Evolutionary conservation across 2,888 invertebrate genomes (phyloP).

Genomic region (Ferdinandea cuprea): DNA sequence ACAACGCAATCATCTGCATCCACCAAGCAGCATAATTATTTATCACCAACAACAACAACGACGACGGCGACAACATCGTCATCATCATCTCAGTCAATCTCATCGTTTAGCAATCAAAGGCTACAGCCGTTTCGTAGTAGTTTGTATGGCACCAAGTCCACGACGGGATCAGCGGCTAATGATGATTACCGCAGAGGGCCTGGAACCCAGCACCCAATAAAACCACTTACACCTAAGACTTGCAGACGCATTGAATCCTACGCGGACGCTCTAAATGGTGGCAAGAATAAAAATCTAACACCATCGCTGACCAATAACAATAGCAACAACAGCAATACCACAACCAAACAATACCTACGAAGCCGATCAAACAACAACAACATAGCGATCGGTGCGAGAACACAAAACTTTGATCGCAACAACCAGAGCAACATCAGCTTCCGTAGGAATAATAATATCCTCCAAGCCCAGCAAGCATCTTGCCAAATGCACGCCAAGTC

Average conservation of each 20-base stretch:
- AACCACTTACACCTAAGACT: conserved; percentile 82
- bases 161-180: conserved; percentile 57
- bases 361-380: conserved; percentile 75
- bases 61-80: conserved; percentile 66
- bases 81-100: conserved; percentile 73
- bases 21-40: conserved; percentile 65
- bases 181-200: conserved; percentile 50
- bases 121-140: conserved; percentile 82
- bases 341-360: conserved; percentile 77
- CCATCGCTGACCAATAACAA: conserved; percentile 54
- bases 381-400: conserved; percentile 58
- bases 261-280: conserved; percentile 75
- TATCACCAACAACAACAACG: conserved; percentile 46
- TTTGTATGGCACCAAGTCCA: conserved; percentile 79
- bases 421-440: conserved; percentile 77
- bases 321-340: conserved; percentile 53
- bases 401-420: conserved; percentile 76
- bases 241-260: conserved; percentile 81
- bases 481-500: conserved; percentile 75
- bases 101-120: conserved; percentile 76
- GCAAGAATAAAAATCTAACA: conserved; percentile 57
- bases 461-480: conserved; percentile 44
- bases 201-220: conserved; percentile 74
- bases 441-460: conserved; percentile 75
- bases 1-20: conserved; percentile 67